phyloP scores from a whole-genome alignment of 2,113 vertebrate genomes.

The Ceyx cyanopectus region DNA sequence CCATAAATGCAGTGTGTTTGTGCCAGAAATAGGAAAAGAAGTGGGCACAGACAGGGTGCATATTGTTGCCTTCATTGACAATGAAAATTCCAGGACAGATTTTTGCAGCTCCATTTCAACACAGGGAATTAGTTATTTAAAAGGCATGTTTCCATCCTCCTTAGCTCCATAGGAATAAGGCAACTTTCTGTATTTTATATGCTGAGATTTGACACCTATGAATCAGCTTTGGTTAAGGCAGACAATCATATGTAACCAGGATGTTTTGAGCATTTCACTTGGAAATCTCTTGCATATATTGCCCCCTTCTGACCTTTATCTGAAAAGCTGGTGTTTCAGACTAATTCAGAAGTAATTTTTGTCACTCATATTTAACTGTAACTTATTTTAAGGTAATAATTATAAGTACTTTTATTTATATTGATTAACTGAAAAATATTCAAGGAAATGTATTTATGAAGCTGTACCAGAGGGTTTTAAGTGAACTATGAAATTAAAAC shows the following conservation, averaged over 20 bases:
- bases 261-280: background rate
- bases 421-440: conserved; percentile 32
- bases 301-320: conserved; percentile 26
- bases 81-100: background rate
- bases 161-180: background rate
- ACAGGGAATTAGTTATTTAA: background rate
- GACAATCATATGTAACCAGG: background rate
- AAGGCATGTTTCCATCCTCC: background rate
- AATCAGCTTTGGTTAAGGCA: background rate
- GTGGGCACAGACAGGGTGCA: background rate
- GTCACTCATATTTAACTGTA: conserved; percentile 70
- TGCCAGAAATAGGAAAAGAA: background rate
- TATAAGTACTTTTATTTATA: conserved; percentile 73
- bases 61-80: background rate
- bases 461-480: conserved; percentile 9
- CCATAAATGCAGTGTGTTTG: background rate
- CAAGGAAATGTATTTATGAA: conserved; percentile 74
- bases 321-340: background rate
- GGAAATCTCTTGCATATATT: background rate
- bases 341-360: background rate
- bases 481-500: background rate
- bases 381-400: conserved; percentile 74
- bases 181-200: background rate
- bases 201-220: background rate
- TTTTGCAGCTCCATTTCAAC: background rate